Percentiles rank a stretch among this genome's conserved stretches.
phyloP scores from a whole-genome alignment of 2,113 vertebrate species.

The Halcyon malimbica region DNA sequence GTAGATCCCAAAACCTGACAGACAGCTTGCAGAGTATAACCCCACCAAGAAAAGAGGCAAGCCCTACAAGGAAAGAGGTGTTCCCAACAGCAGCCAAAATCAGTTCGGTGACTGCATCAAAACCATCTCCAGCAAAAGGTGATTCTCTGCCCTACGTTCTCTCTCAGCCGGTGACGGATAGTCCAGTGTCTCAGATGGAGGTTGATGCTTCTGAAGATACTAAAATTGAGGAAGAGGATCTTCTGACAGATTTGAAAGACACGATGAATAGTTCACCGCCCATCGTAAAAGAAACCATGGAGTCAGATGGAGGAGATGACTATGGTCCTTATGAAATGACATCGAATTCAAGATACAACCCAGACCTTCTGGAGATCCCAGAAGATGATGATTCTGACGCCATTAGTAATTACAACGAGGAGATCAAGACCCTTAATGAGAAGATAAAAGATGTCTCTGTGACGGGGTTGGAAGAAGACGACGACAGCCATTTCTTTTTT shows the following conservation, averaged over 20 bases:
- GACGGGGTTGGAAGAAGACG: constrained; percentile 78
- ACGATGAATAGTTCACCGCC: constrained; percentile 60
- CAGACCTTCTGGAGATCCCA: constrained; percentile 17
- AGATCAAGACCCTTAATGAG: constrained; percentile 59
- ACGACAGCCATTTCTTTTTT: constrained; percentile 96
- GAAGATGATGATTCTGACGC: constrained; percentile 46
- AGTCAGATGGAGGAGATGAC: constrained; percentile 64
- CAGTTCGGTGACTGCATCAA: neutral
- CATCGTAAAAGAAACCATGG: constrained; percentile 58
- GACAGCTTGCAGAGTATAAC: neutral
- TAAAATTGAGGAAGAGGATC: constrained; percentile 74
- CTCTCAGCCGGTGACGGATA: neutral
- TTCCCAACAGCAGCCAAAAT: neutral
- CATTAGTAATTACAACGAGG: constrained; percentile 52
- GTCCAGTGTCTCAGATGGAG: constrained; percentile 37
- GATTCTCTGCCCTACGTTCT: neutral
- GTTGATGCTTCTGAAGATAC: constrained; percentile 65
- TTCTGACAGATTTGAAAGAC: constrained; percentile 51
- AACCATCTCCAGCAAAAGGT: neutral
- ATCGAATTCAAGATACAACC: constrained; percentile 44
- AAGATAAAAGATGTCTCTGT: constrained; percentile 62
- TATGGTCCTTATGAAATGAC: constrained; percentile 62
- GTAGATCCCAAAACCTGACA: neutral
- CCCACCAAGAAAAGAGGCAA: neutral
- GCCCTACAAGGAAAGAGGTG: neutral